Evolutionary conservation across 2,797 vertebrate species (phyloP), one percentile per base, ranked within the genome.

Genomic region (Apogon hyalosoma): DNA sequence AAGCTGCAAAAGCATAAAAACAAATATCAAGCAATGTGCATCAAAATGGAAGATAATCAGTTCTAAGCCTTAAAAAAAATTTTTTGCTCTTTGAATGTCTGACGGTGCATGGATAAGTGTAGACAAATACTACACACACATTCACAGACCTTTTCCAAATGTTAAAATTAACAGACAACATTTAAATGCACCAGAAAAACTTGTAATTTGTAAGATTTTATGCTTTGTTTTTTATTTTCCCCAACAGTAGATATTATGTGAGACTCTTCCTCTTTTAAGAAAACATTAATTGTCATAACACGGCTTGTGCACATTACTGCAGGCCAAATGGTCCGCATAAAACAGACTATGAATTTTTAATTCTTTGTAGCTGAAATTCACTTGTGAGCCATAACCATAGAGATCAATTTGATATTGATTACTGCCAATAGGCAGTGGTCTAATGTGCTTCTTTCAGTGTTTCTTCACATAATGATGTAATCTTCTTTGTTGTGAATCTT

Each of bases 331-430:
- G 19, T 60, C 45, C 28, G 7, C 31, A 43, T 52, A 31, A 3
- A 41, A 52, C 3, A 43, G 49, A 6, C 31, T 1, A 31, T 11
- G 7, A 10, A 1, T 9, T 38, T 43, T 13, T 6, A 8, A 16
- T 15, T n/a, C 13, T n/a, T 49, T 43, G 16, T 40, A 31, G 16
- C 19, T 11, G 43, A 18, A 3, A 53, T 60, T 58, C 48, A 40
- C 16, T 51, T 0, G 3, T 60, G 49, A 48, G 28, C 33, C 50
- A 12, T 16, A 54, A 42, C 5, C 33, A 39, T 31, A 18, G 33
- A 11, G 49, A 36, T 16, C 33, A 45, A 11, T 73, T 73, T 65
- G 18, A 9, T 40, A 43, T 71, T 41, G 62, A 67, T 67, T 59
- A 36, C 18, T 59, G 15, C 16, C 43, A 31, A 36, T 19, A 43